Evolutionary conservation across 2,888 invertebrate genomes (phyloP), one percentile per base, ranked within the genome.

Genomic region (Oligia fasciuncula): DNA sequence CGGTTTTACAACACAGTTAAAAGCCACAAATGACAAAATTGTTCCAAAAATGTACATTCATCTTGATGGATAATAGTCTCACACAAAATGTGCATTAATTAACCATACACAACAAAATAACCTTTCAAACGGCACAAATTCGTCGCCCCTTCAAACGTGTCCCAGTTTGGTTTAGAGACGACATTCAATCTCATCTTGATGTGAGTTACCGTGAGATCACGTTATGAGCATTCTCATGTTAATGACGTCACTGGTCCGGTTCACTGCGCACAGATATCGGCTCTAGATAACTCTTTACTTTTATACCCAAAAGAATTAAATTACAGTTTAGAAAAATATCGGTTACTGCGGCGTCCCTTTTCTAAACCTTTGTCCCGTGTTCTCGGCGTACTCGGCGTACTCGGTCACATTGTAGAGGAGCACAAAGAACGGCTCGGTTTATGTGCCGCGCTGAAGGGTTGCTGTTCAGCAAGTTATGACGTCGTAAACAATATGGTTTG

Each of bases 271-370:
- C 66, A 85, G 79, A 85, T 82, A 80, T 76, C 79, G 80, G 65
- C 73, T 40, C 51, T 62, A 75, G 88, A 84, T 87, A 85, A 80
- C 76, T 68, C 80, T 49, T 67, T 46, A 40, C 66, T 80, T 68
- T 63, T 65, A 60, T 63, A 65, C 62, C n/a, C 67, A 71, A 73
- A 65, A 57, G 74, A 73, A 73, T 88, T 78, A 79, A 73, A 74
- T 88, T 85, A 88, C 87, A 80, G 71, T 80, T 81, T 79, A 51
- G 71, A 63, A 79, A 80, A 84, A 84, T 83, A 84, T 87, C 81
- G 67, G 77, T 88, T 86, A 79, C 88, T 63, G 40, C 62, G 3
- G 17, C 29, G 29, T 23, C 29, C 60, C 14, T 40, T n/a, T 49
- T 54, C 19, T 19, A 35, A 54, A 11, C 60, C 54, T 80, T 66